A percentile compares a stretch with the other conserved stretches of the same genome.
Evolutionary conservation across 2,113 vertebrate genomes (phyloP).

Genomic region (Charadrius vociferus): DNA sequence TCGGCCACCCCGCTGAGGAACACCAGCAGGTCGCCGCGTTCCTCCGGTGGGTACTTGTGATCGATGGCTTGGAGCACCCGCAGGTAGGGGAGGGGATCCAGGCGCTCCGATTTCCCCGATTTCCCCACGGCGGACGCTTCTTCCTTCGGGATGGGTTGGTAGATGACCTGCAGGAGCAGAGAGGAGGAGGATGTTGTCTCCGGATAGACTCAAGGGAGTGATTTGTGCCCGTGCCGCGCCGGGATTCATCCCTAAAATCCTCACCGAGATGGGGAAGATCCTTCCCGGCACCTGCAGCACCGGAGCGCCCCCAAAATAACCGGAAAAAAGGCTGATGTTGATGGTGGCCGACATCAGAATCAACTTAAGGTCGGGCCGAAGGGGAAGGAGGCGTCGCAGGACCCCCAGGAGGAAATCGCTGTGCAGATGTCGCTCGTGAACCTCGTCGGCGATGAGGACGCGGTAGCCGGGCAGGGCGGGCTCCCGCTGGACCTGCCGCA

Average conservation of each 20-base stretch:
- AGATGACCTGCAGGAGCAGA: conserved; percentile 79
- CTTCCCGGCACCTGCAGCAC: conserved; percentile 92
- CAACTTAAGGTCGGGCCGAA: conserved; percentile 81
- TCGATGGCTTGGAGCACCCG: conserved; percentile 90
- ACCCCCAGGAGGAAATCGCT: conserved; percentile 89
- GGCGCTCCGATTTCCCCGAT: conserved; percentile 78
- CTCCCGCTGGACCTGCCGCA: conserved; percentile 88
- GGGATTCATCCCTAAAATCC: background rate
- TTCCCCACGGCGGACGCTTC: conserved; percentile 72
- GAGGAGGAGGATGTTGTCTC: too few relatives aligned
- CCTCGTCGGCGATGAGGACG: conserved; percentile 88
- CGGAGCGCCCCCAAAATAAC: conserved; percentile 82
- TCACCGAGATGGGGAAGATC: conserved; percentile 89
- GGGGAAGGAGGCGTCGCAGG: conserved; percentile 77
- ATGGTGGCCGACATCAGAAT: conserved; percentile 95
- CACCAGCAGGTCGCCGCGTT: conserved; percentile 88
- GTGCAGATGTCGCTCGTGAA: conserved; percentile 91
- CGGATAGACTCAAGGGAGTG: background rate
- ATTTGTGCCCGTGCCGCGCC: background rate
- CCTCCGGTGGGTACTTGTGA: conserved; percentile 85
- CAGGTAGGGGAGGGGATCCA: conserved; percentile 88
- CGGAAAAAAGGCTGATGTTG: conserved; percentile 89
- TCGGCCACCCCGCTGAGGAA: conserved; percentile 94
- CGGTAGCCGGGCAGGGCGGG: conserved; percentile 74
- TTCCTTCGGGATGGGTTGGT: conserved; percentile 83